Base-by-base conservation (phyloP, 1,140 invertebrate genomes). In the Atta texana region DNA sequence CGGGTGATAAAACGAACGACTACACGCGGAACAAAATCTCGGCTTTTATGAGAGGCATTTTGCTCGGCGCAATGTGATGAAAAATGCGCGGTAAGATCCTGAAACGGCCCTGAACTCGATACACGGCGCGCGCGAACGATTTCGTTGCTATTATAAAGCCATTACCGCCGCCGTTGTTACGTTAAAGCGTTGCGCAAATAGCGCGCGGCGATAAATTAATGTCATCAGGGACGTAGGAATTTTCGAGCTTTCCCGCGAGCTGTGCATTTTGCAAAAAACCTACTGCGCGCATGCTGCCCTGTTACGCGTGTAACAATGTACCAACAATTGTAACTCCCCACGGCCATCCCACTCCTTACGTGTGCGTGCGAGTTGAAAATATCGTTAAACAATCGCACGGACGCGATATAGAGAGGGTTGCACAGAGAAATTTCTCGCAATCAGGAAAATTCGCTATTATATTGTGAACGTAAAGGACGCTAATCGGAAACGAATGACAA, bases 221-320 rank as follows among this genome's bases (percentile, higher is more conserved):
- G 88, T 80, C 78, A 90, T 81, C 89, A 90, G 89, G 88, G 63
- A 55, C 39, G 63, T 85, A 90, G 77, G 75, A 90, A 80, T 85
- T 85, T 85, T 78, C 75, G 63, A 85, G 59, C 72, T 68, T 78
- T 78, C 59, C 82, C 10, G 39, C 68, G 31, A 24, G 57, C 34
- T 16, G 51, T 59, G 71, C 34, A 80, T 90, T 90, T 90, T 90
- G 89, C 89, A 89, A 89, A 90, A 90, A 90, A 87, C 89, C 85
- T 90, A 81, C 84, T 87, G 75, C 86, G 81, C 81, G 68, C 89
- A 87, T 90, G 88, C 59, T 89, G 31, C 77, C 89, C 89, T 90
- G 88, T 82, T 89, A 87, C 61, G n/a, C 63, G 69, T 90, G 88
- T 80, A 90, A 89, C 86, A 90, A 90, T 89, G 44, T 87, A 69